phyloP scores from a whole-genome alignment of 1,140 invertebrate genomes.

The Eufriesea mexicana region DNA sequence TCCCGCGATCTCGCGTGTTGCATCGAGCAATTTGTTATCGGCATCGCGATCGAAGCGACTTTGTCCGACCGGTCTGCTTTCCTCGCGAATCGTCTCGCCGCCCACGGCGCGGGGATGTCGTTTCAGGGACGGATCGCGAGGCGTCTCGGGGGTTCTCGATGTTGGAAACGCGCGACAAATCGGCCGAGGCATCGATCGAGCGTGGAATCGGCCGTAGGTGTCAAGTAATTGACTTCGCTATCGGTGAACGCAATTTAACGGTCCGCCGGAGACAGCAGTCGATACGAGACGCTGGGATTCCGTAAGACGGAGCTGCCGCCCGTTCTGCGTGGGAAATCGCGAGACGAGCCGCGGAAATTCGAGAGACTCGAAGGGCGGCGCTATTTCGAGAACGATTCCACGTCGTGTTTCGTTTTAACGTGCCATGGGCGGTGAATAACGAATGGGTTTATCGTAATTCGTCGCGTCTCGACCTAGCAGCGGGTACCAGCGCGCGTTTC shows the following conservation, averaged over 20 bases:
- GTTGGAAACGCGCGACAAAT: conserved; percentile 30
- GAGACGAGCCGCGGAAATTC: conserved; percentile 3
- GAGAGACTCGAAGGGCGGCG: no score
- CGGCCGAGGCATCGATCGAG: conserved; percentile 3
- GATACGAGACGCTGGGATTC: conserved; percentile 24
- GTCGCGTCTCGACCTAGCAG: no score
- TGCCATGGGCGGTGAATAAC: no score
- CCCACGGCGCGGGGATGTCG: no score
- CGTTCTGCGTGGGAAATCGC: conserved; percentile 39
- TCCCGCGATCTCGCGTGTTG: conserved; percentile 3
- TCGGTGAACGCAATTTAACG: conserved; percentile 47
- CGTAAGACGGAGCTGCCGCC: conserved; percentile 28
- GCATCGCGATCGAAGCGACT: not conserved
- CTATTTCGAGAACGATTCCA: not conserved
- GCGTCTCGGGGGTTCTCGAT: no score
- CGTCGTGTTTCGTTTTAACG: not conserved
- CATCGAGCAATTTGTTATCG: conserved; percentile 38
- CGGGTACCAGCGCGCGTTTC: not conserved
- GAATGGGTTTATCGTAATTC: not conserved
- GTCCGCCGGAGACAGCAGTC: conserved; percentile 9
- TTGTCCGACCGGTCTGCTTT: not conserved
- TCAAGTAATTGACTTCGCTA: conserved; percentile 50
- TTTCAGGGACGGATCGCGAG: not conserved
- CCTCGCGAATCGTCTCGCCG: conserved; percentile 4
- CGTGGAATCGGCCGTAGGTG: conserved; percentile 18